A percentile compares a stretch with the other conserved stretches of the same genome.
Conservation (phyloP, 1,140 invertebrate genomes). For the Gryllus bimaculatus region DNA sequence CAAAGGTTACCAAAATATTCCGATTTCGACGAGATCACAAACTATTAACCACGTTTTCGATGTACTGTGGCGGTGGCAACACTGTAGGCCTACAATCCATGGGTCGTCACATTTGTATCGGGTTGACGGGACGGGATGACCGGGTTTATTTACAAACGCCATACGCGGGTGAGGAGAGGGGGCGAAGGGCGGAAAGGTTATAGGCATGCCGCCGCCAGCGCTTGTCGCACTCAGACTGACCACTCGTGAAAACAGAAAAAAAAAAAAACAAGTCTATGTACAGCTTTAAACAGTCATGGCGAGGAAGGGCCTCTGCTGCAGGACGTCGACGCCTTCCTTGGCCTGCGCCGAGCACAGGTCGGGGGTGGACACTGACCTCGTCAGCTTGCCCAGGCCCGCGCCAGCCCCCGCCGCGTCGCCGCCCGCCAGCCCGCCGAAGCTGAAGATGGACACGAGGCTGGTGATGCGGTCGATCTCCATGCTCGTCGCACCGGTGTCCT, state of each 20-base stretch:
- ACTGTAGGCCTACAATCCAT: not conserved
- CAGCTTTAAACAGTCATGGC: constrained; percentile 39
- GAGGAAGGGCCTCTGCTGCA: constrained; percentile 39
- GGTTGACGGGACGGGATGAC: too few species aligned
- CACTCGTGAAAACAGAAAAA: too few species aligned
- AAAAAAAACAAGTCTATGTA: not conserved
- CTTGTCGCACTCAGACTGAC: too few species aligned
- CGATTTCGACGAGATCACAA: not conserved
- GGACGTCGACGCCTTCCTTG: constrained; percentile 35
- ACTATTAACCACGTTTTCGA: not conserved
- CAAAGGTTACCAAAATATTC: not conserved
- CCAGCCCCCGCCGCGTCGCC: constrained; percentile 23
- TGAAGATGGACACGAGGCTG: constrained; percentile 44
- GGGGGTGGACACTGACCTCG: constrained; percentile 38
- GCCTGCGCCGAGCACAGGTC: constrained; percentile 43
- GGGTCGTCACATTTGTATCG: not conserved
- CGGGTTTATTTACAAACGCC: too few species aligned
- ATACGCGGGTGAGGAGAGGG: too few species aligned
- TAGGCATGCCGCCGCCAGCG: too few species aligned
- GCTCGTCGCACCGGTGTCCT: constrained; percentile 28
- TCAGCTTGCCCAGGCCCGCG: constrained; percentile 30
- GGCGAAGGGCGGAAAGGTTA: too few species aligned
- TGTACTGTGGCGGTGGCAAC: not conserved
- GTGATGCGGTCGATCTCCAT: constrained; percentile 48
- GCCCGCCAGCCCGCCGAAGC: constrained; percentile 36